A percentile compares a stretch with the other conserved stretches of the same genome.
Evolutionary conservation across 2,888 invertebrate species (phyloP).

Genomic region (Agrilus cyanescens): DNA sequence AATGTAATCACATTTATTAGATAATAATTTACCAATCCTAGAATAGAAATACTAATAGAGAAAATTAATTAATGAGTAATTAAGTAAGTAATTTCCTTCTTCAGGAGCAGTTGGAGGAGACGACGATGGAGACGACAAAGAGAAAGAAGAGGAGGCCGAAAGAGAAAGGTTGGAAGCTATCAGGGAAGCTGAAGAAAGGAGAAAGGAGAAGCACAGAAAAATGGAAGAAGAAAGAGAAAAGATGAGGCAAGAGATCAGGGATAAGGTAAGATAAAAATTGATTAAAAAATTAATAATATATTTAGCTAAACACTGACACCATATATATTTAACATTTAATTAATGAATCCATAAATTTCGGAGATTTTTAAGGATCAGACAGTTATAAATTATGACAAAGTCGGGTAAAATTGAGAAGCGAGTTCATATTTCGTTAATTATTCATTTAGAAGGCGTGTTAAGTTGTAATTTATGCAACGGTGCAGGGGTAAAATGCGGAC

Average conservation of each 20-base stretch:
- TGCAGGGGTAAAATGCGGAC: conserved; percentile 13
- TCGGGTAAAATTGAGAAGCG: background rate
- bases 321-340: too few relatives aligned
- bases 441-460: conserved; percentile 23
- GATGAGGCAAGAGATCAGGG: conserved; percentile 98
- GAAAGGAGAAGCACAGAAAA: conserved; percentile 99
- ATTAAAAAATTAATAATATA: too few relatives aligned
- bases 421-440: conserved; percentile 24
- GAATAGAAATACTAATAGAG: too few relatives aligned
- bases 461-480: conserved; percentile 24
- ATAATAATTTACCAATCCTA: too few relatives aligned
- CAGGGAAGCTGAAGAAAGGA: conserved; percentile 91
- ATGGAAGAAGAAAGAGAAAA: conserved; percentile 99
- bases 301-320: too few relatives aligned
- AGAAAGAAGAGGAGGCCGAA: conserved; percentile 97
- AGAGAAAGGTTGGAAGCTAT: conserved; percentile 96
- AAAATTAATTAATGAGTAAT: too few relatives aligned
- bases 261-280: conserved; percentile 64
- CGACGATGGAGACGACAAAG: conserved; percentile 90
- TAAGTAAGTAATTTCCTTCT: conserved; percentile 23
- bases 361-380: too few relatives aligned
- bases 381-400: too few relatives aligned
- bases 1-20: too few relatives aligned
- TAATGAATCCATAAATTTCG: too few relatives aligned
- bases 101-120: conserved; percentile 82